A percentile compares a stretch with the other conserved stretches of the same genome.
Conservation (phyloP, 2,888 invertebrate species). For the Palloptera scutellata region DNA sequence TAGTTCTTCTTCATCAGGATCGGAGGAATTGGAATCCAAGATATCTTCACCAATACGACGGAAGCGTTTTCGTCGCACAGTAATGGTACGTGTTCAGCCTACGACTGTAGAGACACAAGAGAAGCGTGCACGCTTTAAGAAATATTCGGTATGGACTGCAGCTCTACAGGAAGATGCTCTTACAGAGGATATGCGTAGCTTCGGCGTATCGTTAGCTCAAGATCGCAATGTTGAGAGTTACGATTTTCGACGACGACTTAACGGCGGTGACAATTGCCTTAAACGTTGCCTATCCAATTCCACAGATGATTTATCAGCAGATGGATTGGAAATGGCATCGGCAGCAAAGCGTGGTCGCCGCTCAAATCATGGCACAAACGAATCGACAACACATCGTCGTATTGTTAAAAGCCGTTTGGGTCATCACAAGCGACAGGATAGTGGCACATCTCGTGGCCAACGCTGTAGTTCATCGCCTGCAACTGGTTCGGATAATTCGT, state of each 20-base stretch:
- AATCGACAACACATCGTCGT: slow-evolving; percentile 37
- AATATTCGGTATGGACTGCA: slow-evolving; percentile 82
- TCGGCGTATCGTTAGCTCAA: slow-evolving; percentile 75
- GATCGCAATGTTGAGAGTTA: slow-evolving; percentile 80
- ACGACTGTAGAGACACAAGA: slow-evolving; percentile 40
- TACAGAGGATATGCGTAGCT: slow-evolving; percentile 79
- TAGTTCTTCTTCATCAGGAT: slow-evolving; percentile 50
- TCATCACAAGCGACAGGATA: slow-evolving; percentile 40
- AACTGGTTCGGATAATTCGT: slow-evolving; percentile 66
- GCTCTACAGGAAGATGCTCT: slow-evolving; percentile 80
- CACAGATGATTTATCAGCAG: slow-evolving; percentile 53
- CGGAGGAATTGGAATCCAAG: slow-evolving; percentile 37
- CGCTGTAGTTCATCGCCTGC: slow-evolving; percentile 55
- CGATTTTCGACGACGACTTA: slow-evolving; percentile 73
- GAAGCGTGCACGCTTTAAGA: slow-evolving; percentile 67
- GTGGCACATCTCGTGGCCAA: slow-evolving; percentile 34
- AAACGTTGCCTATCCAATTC: slow-evolving; percentile 60
- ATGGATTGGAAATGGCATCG: slow-evolving; percentile 47
- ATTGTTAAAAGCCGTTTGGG: slow-evolving; percentile 51
- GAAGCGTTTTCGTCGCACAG: slow-evolving; percentile 55
- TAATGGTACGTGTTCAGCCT: slow-evolving; percentile 53
- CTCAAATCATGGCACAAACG: slow-evolving; percentile 32
- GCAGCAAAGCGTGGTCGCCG: slow-evolving; percentile 53
- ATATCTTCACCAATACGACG: slow-evolving; percentile 51
- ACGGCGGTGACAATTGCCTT: slow-evolving; percentile 65